Evolutionary conservation across 2,797 vertebrate genomes (phyloP).

Genomic region (Jordanella pulchra): DNA sequence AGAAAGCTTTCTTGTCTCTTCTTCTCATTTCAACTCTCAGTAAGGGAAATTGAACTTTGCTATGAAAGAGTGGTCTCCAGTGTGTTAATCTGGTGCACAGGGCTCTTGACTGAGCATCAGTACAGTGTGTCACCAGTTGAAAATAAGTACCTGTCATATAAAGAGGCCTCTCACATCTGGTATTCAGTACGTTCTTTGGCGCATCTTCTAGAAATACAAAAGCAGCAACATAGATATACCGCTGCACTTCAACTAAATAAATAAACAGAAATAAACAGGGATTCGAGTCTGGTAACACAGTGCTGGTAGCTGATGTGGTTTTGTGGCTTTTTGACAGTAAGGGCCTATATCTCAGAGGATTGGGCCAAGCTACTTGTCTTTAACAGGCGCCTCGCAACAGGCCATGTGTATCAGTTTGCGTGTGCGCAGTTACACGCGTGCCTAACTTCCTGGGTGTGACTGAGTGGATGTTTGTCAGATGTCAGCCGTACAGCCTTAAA

Average conservation of each 20-base stretch:
- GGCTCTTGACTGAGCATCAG: not conserved
- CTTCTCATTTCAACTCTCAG: not conserved
- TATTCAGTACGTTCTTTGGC: slow-evolving; percentile 13
- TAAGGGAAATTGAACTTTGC: not conserved
- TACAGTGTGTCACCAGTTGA: not conserved
- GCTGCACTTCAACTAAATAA: not conserved
- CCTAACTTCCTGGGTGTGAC: slow-evolving; percentile 58
- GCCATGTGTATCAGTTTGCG: not conserved
- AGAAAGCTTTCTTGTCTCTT: no score
- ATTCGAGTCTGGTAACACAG: not conserved
- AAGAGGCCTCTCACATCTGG: not conserved
- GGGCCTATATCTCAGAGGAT: slow-evolving; percentile 48
- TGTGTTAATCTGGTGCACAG: not conserved
- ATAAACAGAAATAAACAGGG: not conserved
- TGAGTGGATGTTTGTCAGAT: slow-evolving; percentile 64
- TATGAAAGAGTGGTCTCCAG: not conserved
- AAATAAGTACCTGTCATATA: not conserved
- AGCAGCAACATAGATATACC: not conserved
- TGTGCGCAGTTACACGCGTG: slow-evolving; percentile 12
- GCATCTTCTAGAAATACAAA: slow-evolving; percentile 26
- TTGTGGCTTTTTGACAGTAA: slow-evolving; percentile 55
- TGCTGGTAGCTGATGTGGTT: slow-evolving; percentile 31
- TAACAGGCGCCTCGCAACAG: slow-evolving; percentile 47
- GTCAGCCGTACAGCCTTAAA: slow-evolving; percentile 61
- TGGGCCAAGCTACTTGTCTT: slow-evolving; percentile 52